A percentile compares a stretch with the other conserved stretches of the same genome.
Conservation (phyloP, 2,797 vertebrate species). For the Chaenodraco wilsoni region DNA sequence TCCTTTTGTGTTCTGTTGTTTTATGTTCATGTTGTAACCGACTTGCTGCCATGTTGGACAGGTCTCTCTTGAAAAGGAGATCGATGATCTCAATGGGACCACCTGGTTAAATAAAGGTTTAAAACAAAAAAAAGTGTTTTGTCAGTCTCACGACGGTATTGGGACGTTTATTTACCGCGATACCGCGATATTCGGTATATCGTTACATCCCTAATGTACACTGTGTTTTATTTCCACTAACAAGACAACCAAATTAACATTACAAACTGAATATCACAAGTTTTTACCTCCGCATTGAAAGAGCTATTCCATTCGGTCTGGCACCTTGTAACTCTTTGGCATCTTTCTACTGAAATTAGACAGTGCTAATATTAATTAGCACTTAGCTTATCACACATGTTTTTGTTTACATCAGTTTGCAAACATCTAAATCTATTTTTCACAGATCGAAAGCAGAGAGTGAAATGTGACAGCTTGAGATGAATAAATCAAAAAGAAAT, state of each 20-base stretch:
- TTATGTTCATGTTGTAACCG: no score
- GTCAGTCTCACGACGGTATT: no score
- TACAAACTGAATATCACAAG: conserved; percentile 7
- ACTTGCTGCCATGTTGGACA: no score
- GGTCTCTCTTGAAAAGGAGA: no score
- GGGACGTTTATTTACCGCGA: no score
- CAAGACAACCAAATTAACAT: conserved; percentile 31
- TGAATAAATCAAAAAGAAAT: neutral
- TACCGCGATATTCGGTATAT: no score
- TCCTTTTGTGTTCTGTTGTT: no score
- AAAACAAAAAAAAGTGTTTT: no score
- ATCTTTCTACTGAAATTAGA: conserved; percentile 10
- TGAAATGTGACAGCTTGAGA: neutral
- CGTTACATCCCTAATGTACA: no score
- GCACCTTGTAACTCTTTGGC: neutral
- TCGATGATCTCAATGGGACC: no score
- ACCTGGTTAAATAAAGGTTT: no score
- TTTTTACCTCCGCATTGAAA: conserved; percentile 10
- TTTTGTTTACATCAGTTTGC: conserved; percentile 18
- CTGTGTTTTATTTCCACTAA: conserved; percentile 16
- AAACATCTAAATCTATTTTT: conserved; percentile 1
- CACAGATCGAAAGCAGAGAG: conserved; percentile 2
- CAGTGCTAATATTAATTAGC: conserved; percentile 1
- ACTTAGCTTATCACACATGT: conserved; percentile 10
- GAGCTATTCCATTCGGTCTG: neutral